phyloP scores from a whole-genome alignment of 1,140 invertebrate species.

The Chironomus striatipennis region DNA sequence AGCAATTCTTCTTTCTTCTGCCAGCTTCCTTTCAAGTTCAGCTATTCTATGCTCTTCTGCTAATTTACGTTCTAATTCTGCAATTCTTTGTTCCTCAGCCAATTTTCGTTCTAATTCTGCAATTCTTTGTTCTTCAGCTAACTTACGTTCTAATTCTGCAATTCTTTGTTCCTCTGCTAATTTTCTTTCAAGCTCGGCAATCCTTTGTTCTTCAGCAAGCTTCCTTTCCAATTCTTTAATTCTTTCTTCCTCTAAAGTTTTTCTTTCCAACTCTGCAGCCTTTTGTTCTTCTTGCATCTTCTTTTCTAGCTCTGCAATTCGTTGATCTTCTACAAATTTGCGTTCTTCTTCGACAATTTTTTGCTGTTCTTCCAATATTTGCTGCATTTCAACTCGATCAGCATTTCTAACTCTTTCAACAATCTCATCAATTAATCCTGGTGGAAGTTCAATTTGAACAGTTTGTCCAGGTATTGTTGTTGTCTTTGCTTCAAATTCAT shows the following conservation, averaged over 20 bases:
- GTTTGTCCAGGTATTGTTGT: conserved; percentile 45
- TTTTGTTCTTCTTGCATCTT: conserved; percentile 23
- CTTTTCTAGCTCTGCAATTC: background rate
- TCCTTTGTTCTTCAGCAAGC: too few species aligned
- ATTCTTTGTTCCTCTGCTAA: too few species aligned
- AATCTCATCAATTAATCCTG: conserved; percentile 52
- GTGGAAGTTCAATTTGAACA: conserved; percentile 54
- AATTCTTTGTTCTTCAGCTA: too few species aligned
- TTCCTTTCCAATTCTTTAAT: background rate
- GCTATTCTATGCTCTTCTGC: too few species aligned
- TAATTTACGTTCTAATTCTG: too few species aligned
- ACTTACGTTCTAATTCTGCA: too few species aligned
- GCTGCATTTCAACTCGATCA: conserved; percentile 31
- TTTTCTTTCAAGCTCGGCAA: too few species aligned
- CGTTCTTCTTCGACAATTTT: too few species aligned
- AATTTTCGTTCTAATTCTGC: too few species aligned
- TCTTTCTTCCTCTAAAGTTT: conserved; percentile 26
- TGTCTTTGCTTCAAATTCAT: conserved; percentile 48
- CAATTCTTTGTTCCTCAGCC: too few species aligned
- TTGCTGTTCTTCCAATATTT: conserved; percentile 26
- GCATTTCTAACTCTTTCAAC: conserved; percentile 38
- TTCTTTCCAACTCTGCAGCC: conserved; percentile 16
- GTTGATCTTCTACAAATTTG: conserved; percentile 26
- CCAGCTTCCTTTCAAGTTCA: too few species aligned
- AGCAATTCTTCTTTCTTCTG: too few species aligned